Conservation (phyloP, 2,888 invertebrate species). For the Hesperia comma region DNA sequence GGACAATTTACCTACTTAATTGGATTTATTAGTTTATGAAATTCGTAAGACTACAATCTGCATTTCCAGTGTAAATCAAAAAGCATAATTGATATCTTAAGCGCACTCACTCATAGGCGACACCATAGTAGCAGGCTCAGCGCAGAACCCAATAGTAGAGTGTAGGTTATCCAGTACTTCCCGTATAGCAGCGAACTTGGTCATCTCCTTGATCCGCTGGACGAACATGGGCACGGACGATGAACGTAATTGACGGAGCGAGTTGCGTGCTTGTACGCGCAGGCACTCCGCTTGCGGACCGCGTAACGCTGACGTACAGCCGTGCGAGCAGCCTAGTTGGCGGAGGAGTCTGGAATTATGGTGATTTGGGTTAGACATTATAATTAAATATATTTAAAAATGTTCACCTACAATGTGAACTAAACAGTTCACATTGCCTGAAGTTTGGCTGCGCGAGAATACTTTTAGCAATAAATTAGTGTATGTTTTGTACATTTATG, state of each 20-base stretch:
- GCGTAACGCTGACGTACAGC: conserved; percentile 93
- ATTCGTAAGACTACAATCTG: too few relatives aligned
- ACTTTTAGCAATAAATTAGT: too few relatives aligned
- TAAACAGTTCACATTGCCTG: too few relatives aligned
- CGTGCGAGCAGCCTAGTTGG: conserved; percentile 96
- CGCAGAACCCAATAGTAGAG: conserved; percentile 97
- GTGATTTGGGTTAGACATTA: not conserved
- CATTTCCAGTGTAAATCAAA: too few relatives aligned
- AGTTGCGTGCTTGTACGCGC: conserved; percentile 89
- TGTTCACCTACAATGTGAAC: too few relatives aligned
- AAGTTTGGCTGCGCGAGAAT: too few relatives aligned
- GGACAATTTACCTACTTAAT: too few relatives aligned
- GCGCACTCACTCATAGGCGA: conserved; percentile 92
- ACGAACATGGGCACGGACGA: conserved; percentile 80
- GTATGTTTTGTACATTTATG: too few relatives aligned
- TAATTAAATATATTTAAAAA: too few relatives aligned
- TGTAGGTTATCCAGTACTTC: conserved; percentile 97
- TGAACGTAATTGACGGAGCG: conserved; percentile 89
- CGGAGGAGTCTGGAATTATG: conserved; percentile 87
- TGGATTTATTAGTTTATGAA: too few relatives aligned
- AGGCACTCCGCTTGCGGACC: conserved; percentile 96
- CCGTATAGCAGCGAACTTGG: conserved; percentile 89
- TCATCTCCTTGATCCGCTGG: conserved; percentile 87
- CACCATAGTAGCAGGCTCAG: conserved; percentile 93
- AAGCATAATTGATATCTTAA: too few relatives aligned